Percentiles rank a stretch among this genome's conserved stretches.
phyloP scores from a whole-genome alignment of 2,888 invertebrate genomes.

The Drosophila mercatorum region DNA sequence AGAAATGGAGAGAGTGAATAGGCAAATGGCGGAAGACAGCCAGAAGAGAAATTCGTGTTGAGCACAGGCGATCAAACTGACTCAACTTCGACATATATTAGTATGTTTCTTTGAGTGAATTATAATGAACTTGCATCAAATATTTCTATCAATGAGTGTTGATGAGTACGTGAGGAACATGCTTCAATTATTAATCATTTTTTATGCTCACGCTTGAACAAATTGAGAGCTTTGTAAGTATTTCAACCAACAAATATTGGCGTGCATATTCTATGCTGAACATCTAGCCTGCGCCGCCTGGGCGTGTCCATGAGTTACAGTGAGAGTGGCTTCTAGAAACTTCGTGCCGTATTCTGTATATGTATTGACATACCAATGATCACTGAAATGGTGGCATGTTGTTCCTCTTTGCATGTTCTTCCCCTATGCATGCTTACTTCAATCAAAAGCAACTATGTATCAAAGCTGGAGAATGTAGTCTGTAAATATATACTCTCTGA shows the following conservation, averaged over 20 bases:
- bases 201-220: too few relatives aligned
- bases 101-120: background rate
- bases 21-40: background rate
- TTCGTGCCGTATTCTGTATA: background rate
- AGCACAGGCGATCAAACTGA: background rate
- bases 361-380: background rate
- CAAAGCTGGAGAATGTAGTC: background rate
- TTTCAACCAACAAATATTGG: background rate
- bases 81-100: too few relatives aligned
- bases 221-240: background rate
- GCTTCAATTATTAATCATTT: too few relatives aligned
- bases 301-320: background rate
- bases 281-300: background rate
- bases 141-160: too few relatives aligned
- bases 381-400: too few relatives aligned
- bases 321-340: background rate
- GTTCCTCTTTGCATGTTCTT: background rate
- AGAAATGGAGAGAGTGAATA: background rate
- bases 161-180: too few relatives aligned
- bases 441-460: background rate
- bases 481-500: too few relatives aligned
- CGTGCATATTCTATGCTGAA: background rate
- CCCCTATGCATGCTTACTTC: background rate
- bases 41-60: background rate
- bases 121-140: background rate